Base-by-base conservation (phyloP, 2,888 invertebrate species). In the Andrena camellia region DNA sequence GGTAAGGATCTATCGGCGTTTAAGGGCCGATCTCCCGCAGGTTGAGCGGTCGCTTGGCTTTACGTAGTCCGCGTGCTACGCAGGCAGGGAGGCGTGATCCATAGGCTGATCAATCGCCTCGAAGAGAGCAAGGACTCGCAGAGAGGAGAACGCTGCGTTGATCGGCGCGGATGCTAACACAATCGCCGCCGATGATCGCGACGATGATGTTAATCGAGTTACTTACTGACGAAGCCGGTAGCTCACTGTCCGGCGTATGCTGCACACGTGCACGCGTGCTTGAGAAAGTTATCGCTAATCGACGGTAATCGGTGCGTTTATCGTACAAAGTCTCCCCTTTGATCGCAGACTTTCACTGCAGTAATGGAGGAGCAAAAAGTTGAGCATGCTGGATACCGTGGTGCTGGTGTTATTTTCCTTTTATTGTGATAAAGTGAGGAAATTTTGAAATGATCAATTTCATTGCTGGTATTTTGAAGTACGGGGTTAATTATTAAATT, bases 41-140 rank as follows among this genome's bases (percentile, higher is more conserved):
- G 64, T 81, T 76, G 78, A 81, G 48, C 76, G 76, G 66, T 87
- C 63, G 79, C 74, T 68, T 71, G 70, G 76, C 70, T 79, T 76
- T 76, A 76, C 73, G 77, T 76, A 86, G 77, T 50, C 67, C 33
- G 78, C 76, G 76, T 79, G 64, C 76, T 81, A 85, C 72, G 75
- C 81, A 76, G 59, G 75, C 81, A 76, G 54, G 62, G 57, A 83
- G 80, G 69, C 71, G 57, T 66, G 75, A 78, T 50, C 82, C 57
- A 50, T 50, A 63, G 60, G 74, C 66, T 68, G 83, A 86, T 86
- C 83, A 86, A 86, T 84, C 84, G 72, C 59, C 66, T 86, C 75
- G 33, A 86, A 86, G 48, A 67, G 69, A 66, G 59, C 48, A 67
- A 64, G 66, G 78, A 62, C 42, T 76, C 66, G 35, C 67, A 10